phyloP scores from a whole-genome alignment of 1,140 invertebrate species.

The Atopsyche davidsoni region DNA sequence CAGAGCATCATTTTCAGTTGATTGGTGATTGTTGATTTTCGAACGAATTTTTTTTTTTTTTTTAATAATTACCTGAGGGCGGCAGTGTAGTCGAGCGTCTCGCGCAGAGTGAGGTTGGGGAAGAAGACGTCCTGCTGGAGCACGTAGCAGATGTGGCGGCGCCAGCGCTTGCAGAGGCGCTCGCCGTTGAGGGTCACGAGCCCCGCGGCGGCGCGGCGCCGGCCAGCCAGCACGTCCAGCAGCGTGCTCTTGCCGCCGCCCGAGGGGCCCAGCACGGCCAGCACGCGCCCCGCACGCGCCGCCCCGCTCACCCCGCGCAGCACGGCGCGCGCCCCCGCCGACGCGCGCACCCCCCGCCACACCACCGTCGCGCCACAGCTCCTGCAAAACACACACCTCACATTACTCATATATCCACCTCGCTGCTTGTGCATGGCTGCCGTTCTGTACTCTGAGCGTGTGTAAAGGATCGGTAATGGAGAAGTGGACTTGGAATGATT shows the following conservation, averaged over 20 bases:
- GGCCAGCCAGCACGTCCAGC: constrained; percentile 67
- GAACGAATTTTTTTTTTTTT: background rate
- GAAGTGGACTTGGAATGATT: no score
- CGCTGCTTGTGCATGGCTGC: no score
- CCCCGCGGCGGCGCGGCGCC: constrained; percentile 61
- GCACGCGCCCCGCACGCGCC: constrained; percentile 61
- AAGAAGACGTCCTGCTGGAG: constrained; percentile 83
- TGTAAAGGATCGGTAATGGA: no score
- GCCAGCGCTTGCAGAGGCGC: constrained; percentile 68
- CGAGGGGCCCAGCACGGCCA: constrained; percentile 80
- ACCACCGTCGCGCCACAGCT: constrained; percentile 21
- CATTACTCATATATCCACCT: no score
- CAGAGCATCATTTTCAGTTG: no score
- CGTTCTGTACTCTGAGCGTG: no score
- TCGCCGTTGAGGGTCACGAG: constrained; percentile 69
- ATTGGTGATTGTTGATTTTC: no score
- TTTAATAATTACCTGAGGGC: constrained; percentile 41
- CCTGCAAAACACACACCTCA: constrained; percentile 8
- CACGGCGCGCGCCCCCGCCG: constrained; percentile 15
- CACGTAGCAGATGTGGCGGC: constrained; percentile 75
- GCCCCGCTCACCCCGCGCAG: constrained; percentile 23
- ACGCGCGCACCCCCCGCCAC: constrained; percentile 22
- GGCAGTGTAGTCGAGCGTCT: constrained; percentile 72
- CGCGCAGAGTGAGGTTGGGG: constrained; percentile 70
- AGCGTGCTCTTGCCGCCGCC: constrained; percentile 79